A percentile compares a stretch with the other conserved stretches of the same genome.
phyloP scores from a whole-genome alignment of 2,888 invertebrate species.

The Anagyrus pseudococci region DNA sequence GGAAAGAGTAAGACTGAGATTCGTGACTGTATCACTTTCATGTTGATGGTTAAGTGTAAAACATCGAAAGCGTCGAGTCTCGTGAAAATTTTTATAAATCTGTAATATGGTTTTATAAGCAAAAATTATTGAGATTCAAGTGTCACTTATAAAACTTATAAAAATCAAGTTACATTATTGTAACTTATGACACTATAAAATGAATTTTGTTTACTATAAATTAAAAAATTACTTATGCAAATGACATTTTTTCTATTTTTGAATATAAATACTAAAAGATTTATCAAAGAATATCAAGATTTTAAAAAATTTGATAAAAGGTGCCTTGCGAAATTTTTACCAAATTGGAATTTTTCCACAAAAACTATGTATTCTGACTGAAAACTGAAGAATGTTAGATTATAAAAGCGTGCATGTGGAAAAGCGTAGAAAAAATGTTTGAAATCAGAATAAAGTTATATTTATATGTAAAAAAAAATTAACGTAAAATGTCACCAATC shows the following conservation, averaged over 20 bases:
- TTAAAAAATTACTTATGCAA: slow-evolving; percentile 17
- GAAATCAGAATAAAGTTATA: slow-evolving; percentile 14
- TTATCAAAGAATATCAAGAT: too few relatives aligned
- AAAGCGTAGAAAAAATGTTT: slow-evolving; percentile 4
- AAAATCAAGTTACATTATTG: too few relatives aligned
- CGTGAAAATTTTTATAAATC: slow-evolving; percentile 13
- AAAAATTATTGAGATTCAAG: too few relatives aligned
- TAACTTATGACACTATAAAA: too few relatives aligned
- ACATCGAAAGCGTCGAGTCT: slow-evolving; percentile 19
- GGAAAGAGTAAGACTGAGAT: slow-evolving; percentile 25
- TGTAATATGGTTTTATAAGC: too few relatives aligned
- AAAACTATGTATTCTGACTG: too few relatives aligned
- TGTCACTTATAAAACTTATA: too few relatives aligned
- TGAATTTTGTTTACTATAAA: too few relatives aligned
- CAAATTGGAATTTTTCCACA: slow-evolving; percentile 16
- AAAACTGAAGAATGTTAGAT: too few relatives aligned
- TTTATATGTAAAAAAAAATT: slow-evolving; percentile 5
- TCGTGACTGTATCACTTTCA: slow-evolving; percentile 31
- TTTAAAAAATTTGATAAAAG: slow-evolving; percentile 23
- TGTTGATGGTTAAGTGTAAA: slow-evolving; percentile 17
- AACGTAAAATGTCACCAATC: slow-evolving; percentile 22
- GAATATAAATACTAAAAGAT: too few relatives aligned
- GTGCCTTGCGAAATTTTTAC: slow-evolving; percentile 37
- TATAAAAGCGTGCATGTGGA: slow-evolving; percentile 5
- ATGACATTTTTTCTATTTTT: slow-evolving; percentile 28